Base-by-base conservation (phyloP, 2,113 vertebrate species). In the Narcine bancroftii region DNA sequence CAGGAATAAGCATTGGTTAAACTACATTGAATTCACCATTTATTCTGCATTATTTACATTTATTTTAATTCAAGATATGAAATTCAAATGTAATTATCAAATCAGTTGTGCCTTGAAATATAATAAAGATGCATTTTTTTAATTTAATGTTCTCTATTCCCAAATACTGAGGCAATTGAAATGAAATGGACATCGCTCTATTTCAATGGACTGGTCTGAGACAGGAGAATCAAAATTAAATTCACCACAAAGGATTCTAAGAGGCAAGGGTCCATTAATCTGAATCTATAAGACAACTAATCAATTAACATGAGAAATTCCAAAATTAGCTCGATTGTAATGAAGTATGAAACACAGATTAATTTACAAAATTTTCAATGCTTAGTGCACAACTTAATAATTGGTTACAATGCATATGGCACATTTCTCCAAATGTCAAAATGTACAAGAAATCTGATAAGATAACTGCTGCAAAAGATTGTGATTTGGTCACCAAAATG, bases 261-360 rank as follows among this genome's bases (percentile, higher is more conserved):
- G 65, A 71, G 4, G 42, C 42, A 33, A 71, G 42, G 63, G 36
- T 91, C 95, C 96, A 96, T 97, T 96, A 95, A 95, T 96, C 96
- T 96, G 96, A 95, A 94, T 93, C 93, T 93, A 92, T 94, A 95
- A 95, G 96, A 96, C 96, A 95, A 95, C 95, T 96, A 96, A 97
- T 97, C 96, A 96, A 96, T 96, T 97, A 96, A 96, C 95, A 96
- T 96, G 96, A 97, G 95, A 95, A 95, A 97, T 97, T 96, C 96
- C 94, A 96, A 96, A 97, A 97, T 97, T 96, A 97, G 96, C 96
- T 95, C 95, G 96, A 94, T 96, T 95, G 96, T 97, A 97, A 97
- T 97, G 96, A 97, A 96, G 96, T 97, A 97, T 97, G 96, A 97
- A 97, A 97, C 96, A 95, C 95, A 96, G 96, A 97, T 97, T 97